Evolutionary conservation across 2,888 invertebrate genomes (phyloP).

Genomic region (Trissolcus japonicus): DNA sequence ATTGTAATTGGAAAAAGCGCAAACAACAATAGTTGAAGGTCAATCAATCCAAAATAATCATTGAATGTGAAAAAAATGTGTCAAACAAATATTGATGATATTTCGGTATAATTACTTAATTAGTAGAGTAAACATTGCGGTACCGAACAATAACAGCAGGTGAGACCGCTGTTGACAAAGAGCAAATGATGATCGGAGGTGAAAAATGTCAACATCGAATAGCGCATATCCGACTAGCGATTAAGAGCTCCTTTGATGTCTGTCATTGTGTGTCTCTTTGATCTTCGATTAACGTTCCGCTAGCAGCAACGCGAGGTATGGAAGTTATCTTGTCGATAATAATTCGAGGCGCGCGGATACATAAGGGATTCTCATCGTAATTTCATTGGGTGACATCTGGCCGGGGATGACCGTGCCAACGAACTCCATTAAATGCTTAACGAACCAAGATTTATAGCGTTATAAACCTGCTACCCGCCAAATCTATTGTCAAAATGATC

Average conservation of each 20-base stretch:
- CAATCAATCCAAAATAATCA: no score
- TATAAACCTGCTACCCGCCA: conserved; percentile 64
- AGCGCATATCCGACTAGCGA: conserved; percentile 40
- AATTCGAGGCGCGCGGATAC: conserved; percentile 59
- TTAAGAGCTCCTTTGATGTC: conserved; percentile 55
- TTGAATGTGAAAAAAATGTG: no score
- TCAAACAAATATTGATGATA: no score
- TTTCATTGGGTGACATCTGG: conserved; percentile 61
- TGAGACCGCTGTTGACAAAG: conserved; percentile 21
- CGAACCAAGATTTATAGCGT: conserved; percentile 71
- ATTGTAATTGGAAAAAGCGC: no score
- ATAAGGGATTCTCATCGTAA: conserved; percentile 62
- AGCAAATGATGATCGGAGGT: conserved; percentile 7
- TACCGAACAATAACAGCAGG: not conserved
- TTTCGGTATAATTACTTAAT: not conserved
- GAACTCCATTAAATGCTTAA: conserved; percentile 71
- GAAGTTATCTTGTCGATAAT: conserved; percentile 63
- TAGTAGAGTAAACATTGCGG: not conserved
- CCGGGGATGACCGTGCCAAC: conserved; percentile 59
- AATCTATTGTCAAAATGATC: conserved; percentile 44
- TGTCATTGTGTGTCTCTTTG: conserved; percentile 46
- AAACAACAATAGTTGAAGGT: no score
- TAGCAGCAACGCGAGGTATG: conserved; percentile 48
- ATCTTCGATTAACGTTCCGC: conserved; percentile 53
- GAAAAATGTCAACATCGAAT: conserved; percentile 30